Evolutionary conservation across 2,888 invertebrate genomes (phyloP).

Genomic region (Aporophyla lueneburgensis): DNA sequence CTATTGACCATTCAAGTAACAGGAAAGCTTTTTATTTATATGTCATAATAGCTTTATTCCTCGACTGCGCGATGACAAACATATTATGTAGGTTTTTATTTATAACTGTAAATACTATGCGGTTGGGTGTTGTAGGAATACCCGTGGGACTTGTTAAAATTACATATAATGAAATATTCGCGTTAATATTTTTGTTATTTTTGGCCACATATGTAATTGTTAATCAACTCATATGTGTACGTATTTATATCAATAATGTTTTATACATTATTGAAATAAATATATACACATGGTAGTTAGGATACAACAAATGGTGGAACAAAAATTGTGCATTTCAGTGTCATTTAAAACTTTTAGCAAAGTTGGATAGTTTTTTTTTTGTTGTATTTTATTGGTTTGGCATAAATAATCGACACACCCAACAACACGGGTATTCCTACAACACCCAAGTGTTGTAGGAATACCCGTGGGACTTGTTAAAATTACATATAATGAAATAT

Average conservation of each 20-base stretch:
- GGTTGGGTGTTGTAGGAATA: background rate
- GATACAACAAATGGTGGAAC: too few relatives aligned
- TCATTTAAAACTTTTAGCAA: too few relatives aligned
- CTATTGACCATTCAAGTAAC: background rate
- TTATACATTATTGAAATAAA: background rate
- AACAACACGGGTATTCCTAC: too few relatives aligned
- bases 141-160: constrained; percentile 13
- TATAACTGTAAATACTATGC: background rate
- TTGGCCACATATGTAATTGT: constrained; percentile 12
- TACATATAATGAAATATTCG: constrained; percentile 23
- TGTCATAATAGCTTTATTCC: background rate
- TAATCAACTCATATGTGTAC: constrained; percentile 12
- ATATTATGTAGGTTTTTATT: background rate
- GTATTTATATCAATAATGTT: background rate
- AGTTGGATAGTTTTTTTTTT: too few relatives aligned
- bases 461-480: constrained; percentile 7
- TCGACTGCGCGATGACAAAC: background rate
- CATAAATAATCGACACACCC: too few relatives aligned
- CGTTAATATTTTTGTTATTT: constrained; percentile 13
- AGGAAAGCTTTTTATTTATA: background rate
- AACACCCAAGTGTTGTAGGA: too few relatives aligned
- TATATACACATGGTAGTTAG: background rate
- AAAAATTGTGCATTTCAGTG: too few relatives aligned
- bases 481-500: constrained; percentile 25
- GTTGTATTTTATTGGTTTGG: too few relatives aligned